Base-by-base conservation (phyloP, 2,888 invertebrate genomes). In the Frankliniella intonsa region DNA sequence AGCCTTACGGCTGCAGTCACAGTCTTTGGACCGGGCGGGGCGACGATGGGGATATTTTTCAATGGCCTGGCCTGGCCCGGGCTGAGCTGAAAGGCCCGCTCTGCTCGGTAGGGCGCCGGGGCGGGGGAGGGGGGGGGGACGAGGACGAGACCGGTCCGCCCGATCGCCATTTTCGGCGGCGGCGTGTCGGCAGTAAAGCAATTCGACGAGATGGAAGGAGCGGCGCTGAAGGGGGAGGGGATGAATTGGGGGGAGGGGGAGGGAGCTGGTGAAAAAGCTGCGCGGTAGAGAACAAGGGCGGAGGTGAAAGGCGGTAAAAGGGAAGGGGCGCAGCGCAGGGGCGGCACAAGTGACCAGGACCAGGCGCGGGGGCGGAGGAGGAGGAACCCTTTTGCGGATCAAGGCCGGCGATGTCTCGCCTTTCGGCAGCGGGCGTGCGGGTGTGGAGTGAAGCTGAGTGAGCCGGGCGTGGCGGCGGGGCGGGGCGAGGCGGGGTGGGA, bases 151-250 rank as follows among this genome's bases (percentile, higher is more conserved):
- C n/a, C 62, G 69, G 69, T 76, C 25, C 69, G 69, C 25, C 69
- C 69, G 69, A 76, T 76, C 69, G 69, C 69, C 69, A 76, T 76
- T 76, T 76, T 76, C 69, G 69, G 69, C 25, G 69, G 69, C 25
- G 69, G 25, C 69, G 69, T 76, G 69, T 25, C 69, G 69, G 69
- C 25, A 76, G 69, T 76, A 76, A 76, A 76, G 69, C 69, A 76
- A 76, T 76, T 76, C 22, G 62, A n/a, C 62, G 62, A n/a, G 62
- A n/a, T n/a, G 62, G 62, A 14, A 19, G 14, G 17, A 7, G 14
- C 62, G 17, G 62, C 12, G 62, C 62, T 62, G 62, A 14, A 14
- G 62, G 19, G 11, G 62, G 62, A 62, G 62, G 19, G 8, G 62
- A 17, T 17, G 14, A n/a, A 7, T 12, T 1, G 62, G n/a, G 17